Evolutionary conservation across 1,140 invertebrate species (phyloP).

Genomic region (Leptopilina clavipes): DNA sequence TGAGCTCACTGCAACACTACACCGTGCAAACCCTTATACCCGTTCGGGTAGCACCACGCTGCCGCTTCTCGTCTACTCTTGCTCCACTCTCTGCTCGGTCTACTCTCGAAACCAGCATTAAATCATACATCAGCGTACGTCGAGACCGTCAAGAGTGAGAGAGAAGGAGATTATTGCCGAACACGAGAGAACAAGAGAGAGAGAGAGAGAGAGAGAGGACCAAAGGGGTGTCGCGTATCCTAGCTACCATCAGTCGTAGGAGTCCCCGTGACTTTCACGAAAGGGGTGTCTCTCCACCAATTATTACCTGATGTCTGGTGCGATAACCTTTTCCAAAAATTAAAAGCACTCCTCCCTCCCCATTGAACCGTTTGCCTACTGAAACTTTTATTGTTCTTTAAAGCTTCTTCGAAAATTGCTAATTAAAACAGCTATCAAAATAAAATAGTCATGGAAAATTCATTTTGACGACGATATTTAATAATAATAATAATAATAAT

Average conservation of each 20-base stretch:
- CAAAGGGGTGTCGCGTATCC: slow-evolving; percentile 53
- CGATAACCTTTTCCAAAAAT: slow-evolving; percentile 7
- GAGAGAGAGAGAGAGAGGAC: slow-evolving; percentile 38
- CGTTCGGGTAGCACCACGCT: slow-evolving; percentile 46
- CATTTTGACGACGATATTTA: too few species aligned
- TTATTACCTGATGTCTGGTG: slow-evolving; percentile 1
- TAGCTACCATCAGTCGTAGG: slow-evolving; percentile 42
- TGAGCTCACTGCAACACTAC: slow-evolving; percentile 73
- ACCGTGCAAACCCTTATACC: slow-evolving; percentile 70
- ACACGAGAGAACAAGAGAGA: slow-evolving; percentile 17
- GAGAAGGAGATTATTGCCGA: slow-evolving; percentile 43
- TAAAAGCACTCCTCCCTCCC: background rate
- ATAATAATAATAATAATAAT: too few species aligned
- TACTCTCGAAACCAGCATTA: slow-evolving; percentile 69
- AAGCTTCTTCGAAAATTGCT: background rate
- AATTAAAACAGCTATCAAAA: too few species aligned
- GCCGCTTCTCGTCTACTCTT: slow-evolving; percentile 62
- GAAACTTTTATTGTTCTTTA: background rate
- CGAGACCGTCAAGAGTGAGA: slow-evolving; percentile 50
- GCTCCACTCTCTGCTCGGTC: slow-evolving; percentile 62
- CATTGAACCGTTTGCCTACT: background rate
- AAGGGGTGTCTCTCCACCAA: background rate
- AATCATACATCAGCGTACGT: slow-evolving; percentile 72
- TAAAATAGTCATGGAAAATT: too few species aligned
- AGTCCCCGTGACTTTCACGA: background rate